phyloP scores from a whole-genome alignment of 1,140 invertebrate species.

The Polyergus mexicanus region DNA sequence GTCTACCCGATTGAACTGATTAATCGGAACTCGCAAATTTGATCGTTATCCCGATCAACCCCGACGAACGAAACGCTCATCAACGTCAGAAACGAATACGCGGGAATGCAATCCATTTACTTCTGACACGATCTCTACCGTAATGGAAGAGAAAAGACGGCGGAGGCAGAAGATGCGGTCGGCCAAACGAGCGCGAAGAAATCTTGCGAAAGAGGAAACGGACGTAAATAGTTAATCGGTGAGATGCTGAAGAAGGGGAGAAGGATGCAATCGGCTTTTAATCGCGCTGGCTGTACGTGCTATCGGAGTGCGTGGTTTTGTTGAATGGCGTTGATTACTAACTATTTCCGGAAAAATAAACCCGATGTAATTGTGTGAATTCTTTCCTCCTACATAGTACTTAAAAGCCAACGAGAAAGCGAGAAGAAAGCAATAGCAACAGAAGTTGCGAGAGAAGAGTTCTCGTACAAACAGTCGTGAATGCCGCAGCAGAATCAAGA shows the following conservation, averaged over 20 bases:
- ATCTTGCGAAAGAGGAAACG: constrained; percentile 36
- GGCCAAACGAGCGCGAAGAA: constrained; percentile 42
- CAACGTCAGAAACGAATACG: constrained; percentile 45
- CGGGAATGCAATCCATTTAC: constrained; percentile 54
- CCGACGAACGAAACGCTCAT: constrained; percentile 18
- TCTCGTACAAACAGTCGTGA: not conserved
- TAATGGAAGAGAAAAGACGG: constrained; percentile 14
- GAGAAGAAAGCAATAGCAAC: constrained; percentile 18
- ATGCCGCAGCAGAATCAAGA: constrained; percentile 37
- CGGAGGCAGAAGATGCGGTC: constrained; percentile 10
- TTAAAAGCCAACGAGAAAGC: constrained; percentile 6
- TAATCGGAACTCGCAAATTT: not conserved
- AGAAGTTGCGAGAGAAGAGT: not conserved
- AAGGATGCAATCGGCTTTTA: constrained; percentile 70
- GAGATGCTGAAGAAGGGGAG: constrained; percentile 28
- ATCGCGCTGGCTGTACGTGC: constrained; percentile 54
- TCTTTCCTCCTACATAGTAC: not conserved
- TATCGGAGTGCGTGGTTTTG: constrained; percentile 36
- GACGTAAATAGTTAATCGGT: constrained; percentile 68
- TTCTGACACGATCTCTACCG: not conserved
- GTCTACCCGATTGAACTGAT: constrained; percentile 28
- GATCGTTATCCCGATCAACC: constrained; percentile 42
- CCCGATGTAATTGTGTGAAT: constrained; percentile 15
- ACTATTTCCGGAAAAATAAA: constrained; percentile 68
- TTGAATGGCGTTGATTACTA: constrained; percentile 77